These are phyloP conservation scores for Heteromyza rotundicornis DNA, from an alignment of 2,888 invertebrate genomes.

Conservation along the genomic window DNA sequence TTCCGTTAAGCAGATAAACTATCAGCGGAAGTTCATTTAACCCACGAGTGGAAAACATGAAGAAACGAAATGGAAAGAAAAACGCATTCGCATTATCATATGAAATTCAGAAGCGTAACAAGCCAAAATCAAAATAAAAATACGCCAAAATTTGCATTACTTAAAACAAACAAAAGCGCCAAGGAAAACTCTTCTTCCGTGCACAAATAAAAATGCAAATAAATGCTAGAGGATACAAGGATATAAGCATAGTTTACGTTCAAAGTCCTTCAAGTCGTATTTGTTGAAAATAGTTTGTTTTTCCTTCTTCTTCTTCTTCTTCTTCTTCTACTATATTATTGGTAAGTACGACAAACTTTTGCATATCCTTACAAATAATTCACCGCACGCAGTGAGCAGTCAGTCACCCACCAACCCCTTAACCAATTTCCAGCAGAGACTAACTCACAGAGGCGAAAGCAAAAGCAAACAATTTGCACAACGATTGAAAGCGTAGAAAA, in stretches of 20 bases:
- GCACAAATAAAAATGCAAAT: slow-evolving; percentile 18
- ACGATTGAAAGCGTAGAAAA: slow-evolving; percentile 35
- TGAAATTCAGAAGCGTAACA: neutral
- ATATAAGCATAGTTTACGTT: slow-evolving; percentile 39
- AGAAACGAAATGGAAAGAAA: neutral
- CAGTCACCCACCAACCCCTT: slow-evolving; percentile 31
- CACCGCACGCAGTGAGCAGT: slow-evolving; percentile 21
- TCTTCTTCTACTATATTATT: too few relatives aligned
- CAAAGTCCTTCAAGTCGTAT: slow-evolving; percentile 48
- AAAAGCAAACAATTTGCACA: slow-evolving; percentile 33
- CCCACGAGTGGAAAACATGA: too few relatives aligned
- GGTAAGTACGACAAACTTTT: slow-evolving; percentile 54
- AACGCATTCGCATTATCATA: slow-evolving; percentile 7
- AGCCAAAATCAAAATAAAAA: slow-evolving; percentile 2
- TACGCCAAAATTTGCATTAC: slow-evolving; percentile 13
- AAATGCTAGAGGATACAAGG: slow-evolving; percentile 8
- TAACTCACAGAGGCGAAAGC: too few relatives aligned
- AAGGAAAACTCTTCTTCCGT: slow-evolving; percentile 1
- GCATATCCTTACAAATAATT: slow-evolving; percentile 51
- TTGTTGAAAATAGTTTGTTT: slow-evolving; percentile 36
- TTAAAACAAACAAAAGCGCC: slow-evolving; percentile 17
- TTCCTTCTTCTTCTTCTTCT: too few relatives aligned
- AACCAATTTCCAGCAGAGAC: too few relatives aligned
- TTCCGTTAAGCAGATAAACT: slow-evolving; percentile 41
- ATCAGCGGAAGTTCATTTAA: slow-evolving; percentile 51